Evolutionary conservation across 2,888 invertebrate genomes (phyloP).

Genomic region (Opisthograptis luteolata): DNA sequence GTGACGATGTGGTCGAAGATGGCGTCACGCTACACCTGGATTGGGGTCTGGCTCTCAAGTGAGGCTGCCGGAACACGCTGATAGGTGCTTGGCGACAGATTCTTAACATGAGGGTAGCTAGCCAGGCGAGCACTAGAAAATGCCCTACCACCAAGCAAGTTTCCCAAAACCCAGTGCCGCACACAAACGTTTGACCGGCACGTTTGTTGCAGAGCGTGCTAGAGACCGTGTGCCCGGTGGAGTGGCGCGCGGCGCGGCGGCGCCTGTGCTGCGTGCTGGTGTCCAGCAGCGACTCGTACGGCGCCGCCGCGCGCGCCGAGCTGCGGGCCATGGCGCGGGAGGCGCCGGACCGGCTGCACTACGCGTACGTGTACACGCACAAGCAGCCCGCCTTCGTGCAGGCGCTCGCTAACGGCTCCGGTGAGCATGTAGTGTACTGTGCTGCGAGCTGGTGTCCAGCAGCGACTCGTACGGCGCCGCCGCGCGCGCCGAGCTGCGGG

Average conservation of each 20-base stretch:
- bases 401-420: conserved; percentile 85
- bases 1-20: no score
- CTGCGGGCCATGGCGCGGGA: conserved; percentile 87
- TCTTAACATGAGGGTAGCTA: no score
- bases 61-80: no score
- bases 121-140: no score
- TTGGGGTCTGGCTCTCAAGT: no score
- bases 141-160: no score
- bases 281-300: conserved; percentile 80
- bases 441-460: conserved; percentile 88
- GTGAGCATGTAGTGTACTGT: conserved; percentile 88
- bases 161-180: no score
- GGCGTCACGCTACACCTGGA: no score
- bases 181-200: neutral
- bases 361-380: conserved; percentile 95
- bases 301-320: conserved; percentile 88
- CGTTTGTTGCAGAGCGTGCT: conserved; percentile 85
- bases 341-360: conserved; percentile 90
- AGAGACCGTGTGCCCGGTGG: conserved; percentile 94
- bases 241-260: conserved; percentile 89
- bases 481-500: conserved; percentile 87
- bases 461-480: conserved; percentile 85
- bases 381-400: conserved; percentile 92
- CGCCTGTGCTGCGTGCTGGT: conserved; percentile 92
- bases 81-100: no score